Evolutionary conservation across 23 tunicate genomes (phyloP), one percentile per base, ranked within the genome.

Genomic region (Botrylloides violaceus): DNA sequence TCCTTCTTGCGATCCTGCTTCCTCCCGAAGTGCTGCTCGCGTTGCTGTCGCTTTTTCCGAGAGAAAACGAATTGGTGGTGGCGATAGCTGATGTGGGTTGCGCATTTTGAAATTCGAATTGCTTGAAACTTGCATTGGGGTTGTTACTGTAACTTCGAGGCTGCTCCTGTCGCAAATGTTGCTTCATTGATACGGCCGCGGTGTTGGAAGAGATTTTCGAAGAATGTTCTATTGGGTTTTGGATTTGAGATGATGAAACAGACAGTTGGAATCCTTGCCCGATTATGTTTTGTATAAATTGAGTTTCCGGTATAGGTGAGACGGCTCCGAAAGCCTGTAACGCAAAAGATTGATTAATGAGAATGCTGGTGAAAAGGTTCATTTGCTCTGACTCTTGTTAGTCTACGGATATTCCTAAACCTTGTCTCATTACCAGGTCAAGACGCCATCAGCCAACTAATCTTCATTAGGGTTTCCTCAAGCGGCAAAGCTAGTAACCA

Each of bases 21-120:
- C 61, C 85, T 15, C 92, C 80, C 23, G 74, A 68, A 68, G 74
- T n/a, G 19, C 56, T 68, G 29, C 74, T 68, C n/a, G 58, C 58
- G 57, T 68, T 68, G 57, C 74, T 68, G 47, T 68, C 74, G 57
- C 74, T 68, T 43, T 68, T 68, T 2, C 74, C 74, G 28, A 68
- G 24, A n/a, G 74, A 68, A 22, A 32, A 68, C 18, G 32, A 15
- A 29, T 18, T 29, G 1, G 65, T 18, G 18, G 30, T 29, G 22
- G 65, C 53, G 65, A 60, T 60, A 18, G 1, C 65, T 60, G 65
- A n/a, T 23, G 65, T 60, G 30, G 32, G 30, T 60, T 29, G 65
- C 0, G 15, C n/a, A 24, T n/a, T n/a, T 60, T 1, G 65, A 15
- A 26, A 60, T 60, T 25, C 32, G 30, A 25, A 12, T 20, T 0